These are phyloP conservation scores for Chloroclysta siterata DNA, from an alignment of 2,888 invertebrate species.

Conservation along the genomic window DNA sequence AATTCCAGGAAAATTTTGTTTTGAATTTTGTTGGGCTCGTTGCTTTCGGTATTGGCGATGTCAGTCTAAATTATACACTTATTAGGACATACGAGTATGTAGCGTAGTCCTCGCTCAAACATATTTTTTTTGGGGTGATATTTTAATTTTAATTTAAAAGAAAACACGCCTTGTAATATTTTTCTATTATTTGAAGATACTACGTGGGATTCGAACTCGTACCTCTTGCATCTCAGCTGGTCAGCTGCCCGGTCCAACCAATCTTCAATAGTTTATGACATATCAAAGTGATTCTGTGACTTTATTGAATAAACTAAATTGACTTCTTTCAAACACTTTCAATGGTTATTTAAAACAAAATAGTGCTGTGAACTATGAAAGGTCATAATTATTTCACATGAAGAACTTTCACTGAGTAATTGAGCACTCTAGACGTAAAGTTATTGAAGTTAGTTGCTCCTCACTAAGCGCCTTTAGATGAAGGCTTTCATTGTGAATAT, in stretches of 20 bases:
- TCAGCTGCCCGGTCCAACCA: no score
- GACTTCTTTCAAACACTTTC: no score
- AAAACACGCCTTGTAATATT: no score
- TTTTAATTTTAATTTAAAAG: no score
- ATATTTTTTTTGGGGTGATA: no score
- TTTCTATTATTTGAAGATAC: no score
- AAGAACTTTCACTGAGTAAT: conserved; percentile 41
- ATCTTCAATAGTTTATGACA: not conserved
- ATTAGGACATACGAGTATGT: not conserved
- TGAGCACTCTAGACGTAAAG: conserved; percentile 43
- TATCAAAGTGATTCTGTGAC: not conserved
- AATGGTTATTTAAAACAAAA: not conserved
- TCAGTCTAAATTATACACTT: conserved; percentile 17
- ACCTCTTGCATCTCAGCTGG: no score
- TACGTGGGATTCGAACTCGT: no score
- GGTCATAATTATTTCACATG: conserved; percentile 44
- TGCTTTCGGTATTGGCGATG: conserved; percentile 38
- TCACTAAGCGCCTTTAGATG: conserved; percentile 25
- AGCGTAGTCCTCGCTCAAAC: no score
- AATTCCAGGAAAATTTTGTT: conserved; percentile 39
- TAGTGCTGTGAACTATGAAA: conserved; percentile 1
- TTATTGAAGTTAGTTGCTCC: conserved; percentile 42
- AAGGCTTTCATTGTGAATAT: conserved; percentile 23
- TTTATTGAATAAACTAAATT: not conserved
- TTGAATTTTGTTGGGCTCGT: conserved; percentile 34